These are phyloP conservation scores for Chelonoidis abingdonii DNA, from an alignment of 2,113 vertebrate genomes.

Conservation along the genomic window DNA sequence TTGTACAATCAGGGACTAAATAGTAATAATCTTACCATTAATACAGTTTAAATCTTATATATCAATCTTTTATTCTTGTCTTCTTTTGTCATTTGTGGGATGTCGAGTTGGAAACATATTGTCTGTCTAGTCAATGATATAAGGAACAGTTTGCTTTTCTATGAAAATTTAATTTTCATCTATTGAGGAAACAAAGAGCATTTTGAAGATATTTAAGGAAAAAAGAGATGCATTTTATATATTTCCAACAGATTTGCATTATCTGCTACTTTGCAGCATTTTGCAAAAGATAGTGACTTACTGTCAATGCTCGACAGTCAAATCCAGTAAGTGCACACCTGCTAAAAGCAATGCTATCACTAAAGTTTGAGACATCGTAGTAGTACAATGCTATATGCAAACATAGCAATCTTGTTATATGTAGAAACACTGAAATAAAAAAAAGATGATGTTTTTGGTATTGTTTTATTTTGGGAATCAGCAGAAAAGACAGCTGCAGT, in stretches of 20 bases:
- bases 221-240: neutral
- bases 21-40: neutral
- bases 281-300: neutral
- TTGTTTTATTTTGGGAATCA: neutral
- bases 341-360: neutral
- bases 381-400: neutral
- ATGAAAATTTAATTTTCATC: neutral
- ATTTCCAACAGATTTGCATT: neutral
- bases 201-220: accelerated
- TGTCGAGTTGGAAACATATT: neutral
- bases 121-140: neutral
- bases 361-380: neutral
- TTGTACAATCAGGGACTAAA: neutral
- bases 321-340: neutral
- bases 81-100: neutral
- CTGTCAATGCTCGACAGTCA: neutral
- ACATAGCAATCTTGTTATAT: neutral
- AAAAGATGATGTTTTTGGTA: neutral
- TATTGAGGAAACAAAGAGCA: neutral
- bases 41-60: neutral
- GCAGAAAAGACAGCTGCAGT: neutral
- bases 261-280: neutral
- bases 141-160: neutral
- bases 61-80: neutral
- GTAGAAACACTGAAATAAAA: neutral